Evolutionary conservation across 2,888 invertebrate species (phyloP), one percentile per base, ranked within the genome.

Genomic region (Papilio gigon): DNA sequence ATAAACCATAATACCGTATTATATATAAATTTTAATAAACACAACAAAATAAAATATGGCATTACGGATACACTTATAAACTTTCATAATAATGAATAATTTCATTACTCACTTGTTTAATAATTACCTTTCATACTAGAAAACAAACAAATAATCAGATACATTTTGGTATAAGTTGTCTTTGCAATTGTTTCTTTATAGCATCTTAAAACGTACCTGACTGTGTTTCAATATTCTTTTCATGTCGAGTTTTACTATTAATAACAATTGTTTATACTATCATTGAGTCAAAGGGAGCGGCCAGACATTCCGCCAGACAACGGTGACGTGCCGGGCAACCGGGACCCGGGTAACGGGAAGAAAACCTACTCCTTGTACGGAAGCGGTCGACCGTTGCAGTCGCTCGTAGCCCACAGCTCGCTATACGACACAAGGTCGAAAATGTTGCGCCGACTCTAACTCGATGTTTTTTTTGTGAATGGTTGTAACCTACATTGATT

Each of bases 331-430:
- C 47, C 11, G 22, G 40, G 11, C 22, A 78, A 78, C 77, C 80
- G 77, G 77, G 79, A 74, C 87, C 87, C 74, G 69, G 72, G 73
- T 78, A 78, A 89, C 89, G 90, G 90, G 84, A 87, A 84, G 80
- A 76, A 73, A 85, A 82, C 82, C 80, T 83, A 82, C 78, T 80
- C 90, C 90, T 87, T 89, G 85, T 89, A 87, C 81, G 89, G 90
- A 84, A 78, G 78, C 80, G 73, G 83, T 81, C 79, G 70, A 74
- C 30, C 72, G 72, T 75, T n/a, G 70, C 72, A 71, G 72, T 75
- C 70, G 77, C 76, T 68, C 68, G 72, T n/a, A n/a, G n/a, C n/a
- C n/a, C n/a, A n/a, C n/a, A n/a, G n/a, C n/a, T n/a, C n/a, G n/a
- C n/a, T n/a, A n/a, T n/a, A n/a, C n/a, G 67, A 40, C 22, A 67